These are phyloP conservation scores for Acronicta psi DNA, from an alignment of 2,888 invertebrate species.

Conservation along the genomic window DNA sequence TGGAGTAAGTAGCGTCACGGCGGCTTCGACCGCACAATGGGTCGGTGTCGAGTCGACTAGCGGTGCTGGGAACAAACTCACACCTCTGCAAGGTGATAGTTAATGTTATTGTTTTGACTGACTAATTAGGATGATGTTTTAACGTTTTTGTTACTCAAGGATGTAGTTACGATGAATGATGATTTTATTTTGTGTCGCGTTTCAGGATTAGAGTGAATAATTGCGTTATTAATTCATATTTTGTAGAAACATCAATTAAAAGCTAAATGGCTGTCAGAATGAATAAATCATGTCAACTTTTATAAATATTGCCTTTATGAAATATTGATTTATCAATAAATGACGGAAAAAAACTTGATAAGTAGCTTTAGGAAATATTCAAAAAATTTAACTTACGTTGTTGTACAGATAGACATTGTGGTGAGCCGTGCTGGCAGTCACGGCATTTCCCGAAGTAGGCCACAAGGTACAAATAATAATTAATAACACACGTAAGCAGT, in stretches of 20 bases:
- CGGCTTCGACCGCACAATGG: constrained; percentile 87
- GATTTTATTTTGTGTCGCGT: constrained; percentile 29
- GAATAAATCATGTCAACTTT: constrained; percentile 31
- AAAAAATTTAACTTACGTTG: constrained; percentile 49
- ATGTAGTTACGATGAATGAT: constrained; percentile 43
- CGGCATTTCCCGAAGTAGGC: constrained; percentile 62
- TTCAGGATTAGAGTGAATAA: constrained; percentile 45
- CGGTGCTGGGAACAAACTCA: constrained; percentile 84
- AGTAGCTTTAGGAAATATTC: constrained; percentile 28
- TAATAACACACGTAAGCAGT: constrained; percentile 67
- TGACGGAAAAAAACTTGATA: constrained; percentile 22
- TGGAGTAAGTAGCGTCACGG: constrained; percentile 89
- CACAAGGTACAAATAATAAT: constrained; percentile 64
- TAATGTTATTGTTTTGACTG: constrained; percentile 83
- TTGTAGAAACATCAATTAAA: constrained; percentile 29
- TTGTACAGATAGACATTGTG: constrained; percentile 38
- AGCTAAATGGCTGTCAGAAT: constrained; percentile 30
- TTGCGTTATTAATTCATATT: constrained; percentile 28
- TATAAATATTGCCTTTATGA: constrained; percentile 21
- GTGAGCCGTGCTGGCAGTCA: constrained; percentile 44
- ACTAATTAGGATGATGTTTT: constrained; percentile 80
- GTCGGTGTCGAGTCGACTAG: constrained; percentile 84
- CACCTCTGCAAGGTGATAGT: constrained; percentile 84
- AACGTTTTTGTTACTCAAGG: constrained; percentile 65
- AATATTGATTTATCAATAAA: constrained; percentile 28